These are phyloP conservation scores for Saguinus midas DNA, from an alignment of 2,113 vertebrate genomes.

Conservation along the genomic window DNA sequence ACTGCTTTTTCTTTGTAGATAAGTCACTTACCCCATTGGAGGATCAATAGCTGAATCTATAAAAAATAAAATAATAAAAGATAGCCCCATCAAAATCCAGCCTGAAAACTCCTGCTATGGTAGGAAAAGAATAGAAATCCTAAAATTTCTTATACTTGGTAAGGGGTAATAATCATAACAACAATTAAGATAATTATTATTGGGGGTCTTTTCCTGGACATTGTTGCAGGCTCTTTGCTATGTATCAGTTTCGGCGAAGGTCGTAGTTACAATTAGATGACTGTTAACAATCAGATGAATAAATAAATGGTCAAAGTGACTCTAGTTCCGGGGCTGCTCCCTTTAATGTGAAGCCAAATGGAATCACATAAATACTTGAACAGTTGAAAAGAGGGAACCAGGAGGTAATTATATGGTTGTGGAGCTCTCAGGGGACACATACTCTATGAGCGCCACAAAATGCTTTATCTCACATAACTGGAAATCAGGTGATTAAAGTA, in stretches of 20 bases:
- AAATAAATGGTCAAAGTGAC: neutral
- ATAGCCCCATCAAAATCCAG: neutral
- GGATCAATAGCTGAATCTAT: neutral
- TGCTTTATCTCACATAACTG: neutral
- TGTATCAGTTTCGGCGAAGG: neutral
- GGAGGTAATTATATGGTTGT: neutral
- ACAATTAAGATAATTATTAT: neutral
- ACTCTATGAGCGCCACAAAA: neutral
- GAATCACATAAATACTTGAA: neutral
- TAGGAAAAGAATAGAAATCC: neutral
- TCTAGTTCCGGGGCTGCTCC: neutral
- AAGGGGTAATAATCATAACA: neutral
- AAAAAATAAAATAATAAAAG: neutral
- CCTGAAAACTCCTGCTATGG: neutral
- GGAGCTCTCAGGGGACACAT: neutral
- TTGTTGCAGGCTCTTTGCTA: neutral
- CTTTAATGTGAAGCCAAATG: neutral
- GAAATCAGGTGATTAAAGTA: neutral
- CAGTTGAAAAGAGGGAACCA: neutral
- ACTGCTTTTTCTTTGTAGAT: neutral
- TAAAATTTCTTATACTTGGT: neutral
- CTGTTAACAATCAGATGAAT: neutral
- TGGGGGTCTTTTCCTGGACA: accelerated
- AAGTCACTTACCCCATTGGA: neutral
- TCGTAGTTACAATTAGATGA: neutral